phyloP scores from a whole-genome alignment of 1,140 invertebrate species.

The Sitophilus oryzae region DNA sequence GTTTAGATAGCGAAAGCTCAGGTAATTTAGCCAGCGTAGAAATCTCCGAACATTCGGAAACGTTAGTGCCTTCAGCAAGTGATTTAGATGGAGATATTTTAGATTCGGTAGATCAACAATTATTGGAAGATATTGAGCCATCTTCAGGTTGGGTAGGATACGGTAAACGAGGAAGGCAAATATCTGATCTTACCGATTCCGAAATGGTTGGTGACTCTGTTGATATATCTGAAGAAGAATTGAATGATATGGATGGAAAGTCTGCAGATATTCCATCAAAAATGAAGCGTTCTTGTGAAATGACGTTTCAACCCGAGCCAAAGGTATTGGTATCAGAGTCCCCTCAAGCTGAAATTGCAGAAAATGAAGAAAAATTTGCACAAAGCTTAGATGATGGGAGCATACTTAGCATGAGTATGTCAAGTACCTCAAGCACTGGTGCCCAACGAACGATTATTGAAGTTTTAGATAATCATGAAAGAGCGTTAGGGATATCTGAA shows the following conservation, averaged over 20 bases:
- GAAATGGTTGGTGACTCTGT: slow-evolving; percentile 33
- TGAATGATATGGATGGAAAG: slow-evolving; percentile 32
- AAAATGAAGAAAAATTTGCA: slow-evolving; percentile 46
- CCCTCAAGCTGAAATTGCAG: slow-evolving; percentile 30
- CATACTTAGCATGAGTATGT: slow-evolving; percentile 50
- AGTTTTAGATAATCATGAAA: slow-evolving; percentile 38
- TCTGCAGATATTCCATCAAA: slow-evolving; percentile 50
- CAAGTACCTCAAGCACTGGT: slow-evolving; percentile 49
- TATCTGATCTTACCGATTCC: slow-evolving; percentile 33
- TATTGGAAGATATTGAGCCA: slow-evolving; percentile 28
- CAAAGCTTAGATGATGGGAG: slow-evolving; percentile 55
- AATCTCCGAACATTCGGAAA: slow-evolving; percentile 84
- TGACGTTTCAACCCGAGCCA: slow-evolving; percentile 76
- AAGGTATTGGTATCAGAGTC: slow-evolving; percentile 43
- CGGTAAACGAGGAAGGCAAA: slow-evolving; percentile 20
- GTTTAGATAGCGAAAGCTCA: slow-evolving; percentile 80
- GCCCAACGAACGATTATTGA: slow-evolving; percentile 53
- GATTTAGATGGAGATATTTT: slow-evolving; percentile 49
- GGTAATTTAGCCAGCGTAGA: slow-evolving; percentile 82
- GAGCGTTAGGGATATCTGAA: slow-evolving; percentile 48
- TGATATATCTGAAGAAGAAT: slow-evolving; percentile 50
- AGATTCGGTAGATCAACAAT: slow-evolving; percentile 41
- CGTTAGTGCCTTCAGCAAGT: slow-evolving; percentile 69
- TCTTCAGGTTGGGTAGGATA: slow-evolving; percentile 22
- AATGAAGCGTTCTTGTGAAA: slow-evolving; percentile 85